Conservation (phyloP, 2,113 vertebrate genomes). For the Elanoides forficatus region DNA sequence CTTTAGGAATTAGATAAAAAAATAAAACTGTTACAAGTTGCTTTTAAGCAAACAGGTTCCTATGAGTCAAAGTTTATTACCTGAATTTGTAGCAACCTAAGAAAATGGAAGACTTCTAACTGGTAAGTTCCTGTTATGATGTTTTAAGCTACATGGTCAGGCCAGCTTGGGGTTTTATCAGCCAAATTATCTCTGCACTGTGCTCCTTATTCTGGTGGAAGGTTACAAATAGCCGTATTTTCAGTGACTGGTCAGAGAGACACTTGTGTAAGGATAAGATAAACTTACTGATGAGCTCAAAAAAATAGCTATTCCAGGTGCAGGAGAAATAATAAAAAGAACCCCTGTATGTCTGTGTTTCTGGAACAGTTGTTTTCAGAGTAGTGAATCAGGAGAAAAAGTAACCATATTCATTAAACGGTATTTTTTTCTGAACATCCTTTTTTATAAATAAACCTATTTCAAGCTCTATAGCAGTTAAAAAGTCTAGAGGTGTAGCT, state of each 20-base stretch:
- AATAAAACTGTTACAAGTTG: background rate
- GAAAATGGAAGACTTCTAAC: background rate
- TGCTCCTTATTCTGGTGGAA: background rate
- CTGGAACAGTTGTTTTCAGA: background rate
- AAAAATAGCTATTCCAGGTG: background rate
- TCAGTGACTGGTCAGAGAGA: background rate
- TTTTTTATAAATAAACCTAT: background rate
- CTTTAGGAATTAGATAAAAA: background rate
- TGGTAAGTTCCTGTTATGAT: background rate
- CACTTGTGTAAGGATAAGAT: background rate
- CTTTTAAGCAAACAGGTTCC: background rate
- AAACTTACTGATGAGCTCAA: background rate
- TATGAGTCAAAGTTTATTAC: background rate
- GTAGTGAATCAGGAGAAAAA: background rate
- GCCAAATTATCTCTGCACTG: background rate
- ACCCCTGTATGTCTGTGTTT: background rate
- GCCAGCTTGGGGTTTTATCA: background rate
- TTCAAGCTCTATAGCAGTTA: background rate
- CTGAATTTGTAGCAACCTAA: background rate
- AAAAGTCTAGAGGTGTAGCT: background rate
- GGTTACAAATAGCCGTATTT: background rate
- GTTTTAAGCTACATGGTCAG: background rate
- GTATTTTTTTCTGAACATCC: background rate
- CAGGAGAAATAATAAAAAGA: background rate
- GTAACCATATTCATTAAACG: rapidly evolving